Base-by-base conservation (phyloP, 64 coral and sea anemone genomes). In the Platygyra sinensis region DNA sequence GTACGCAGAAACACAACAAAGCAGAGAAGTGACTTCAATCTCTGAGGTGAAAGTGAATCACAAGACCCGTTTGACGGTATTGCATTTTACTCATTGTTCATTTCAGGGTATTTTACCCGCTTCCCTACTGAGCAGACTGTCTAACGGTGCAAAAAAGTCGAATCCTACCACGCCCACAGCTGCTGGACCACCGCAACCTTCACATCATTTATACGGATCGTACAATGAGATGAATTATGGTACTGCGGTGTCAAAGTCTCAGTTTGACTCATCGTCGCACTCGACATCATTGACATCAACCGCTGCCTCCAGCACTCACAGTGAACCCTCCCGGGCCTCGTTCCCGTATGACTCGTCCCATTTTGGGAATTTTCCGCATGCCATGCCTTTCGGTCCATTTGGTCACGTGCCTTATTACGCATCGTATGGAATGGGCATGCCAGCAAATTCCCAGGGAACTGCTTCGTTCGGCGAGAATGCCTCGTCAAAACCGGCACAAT, bases 101-200 rank as follows among this genome's bases (percentile, higher is more conserved):
- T 87, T 63, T 87, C 57, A 97, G 95, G 92, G 89, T 74, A 83
- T 80, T 69, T 60, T 91, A 25, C 71, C 88, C 2, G 27, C 62
- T 69, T 91, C 89, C 19, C 72, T 96, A 30, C 69, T 87, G 24
- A 87, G 67, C 62, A 77, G 88, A 54, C 59, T 92, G 8, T 82
- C 83, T 19, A 50, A 74, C 12, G 88, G 81, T 63, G 86, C 79
- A 74, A 80, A 59, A 17, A 89, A 88, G 49, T 94, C 95, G 25
- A 97, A 91, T 20, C 91, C 87, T n/a, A 78, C 95, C 71, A 97
- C 95, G 55, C 95, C 95, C 60, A 90, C 91, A 60, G 74, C 88
- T 20, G 89, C 85, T 31, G 90, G 75, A 20, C 88, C 82, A 39
- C 33, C 33, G 33, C 79, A 85, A 20, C 13, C 88, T 9, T 71